Evolutionary conservation across 1,140 invertebrate species (phyloP), one percentile per base, ranked within the genome.

Genomic region (Trialeurodes vaporariorum): DNA sequence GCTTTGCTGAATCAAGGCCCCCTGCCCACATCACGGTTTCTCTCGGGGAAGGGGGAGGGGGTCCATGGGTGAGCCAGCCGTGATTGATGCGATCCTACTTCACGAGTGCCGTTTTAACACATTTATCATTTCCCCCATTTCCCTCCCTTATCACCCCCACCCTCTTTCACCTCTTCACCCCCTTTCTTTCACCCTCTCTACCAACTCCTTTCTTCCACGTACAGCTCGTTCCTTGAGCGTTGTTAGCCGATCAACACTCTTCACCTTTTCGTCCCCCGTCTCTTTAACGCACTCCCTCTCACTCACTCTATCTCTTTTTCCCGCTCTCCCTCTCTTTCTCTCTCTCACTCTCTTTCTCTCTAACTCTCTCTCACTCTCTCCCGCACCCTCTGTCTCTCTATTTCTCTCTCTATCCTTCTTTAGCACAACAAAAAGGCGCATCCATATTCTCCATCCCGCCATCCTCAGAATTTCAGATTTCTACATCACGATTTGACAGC

Each of bases 81-180:
- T 49, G 34, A 82, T 82, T 79, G 80, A 77, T 72, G 73, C 72
- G 72, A 71, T 69, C 73, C 72, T 75, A 81, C 80, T 81, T 81
- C 81, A 77, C 77, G 77, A 76, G 75, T 76, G 69, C 78, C 77
- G 75, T 80, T 81, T 81, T 81, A 79, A 81, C 80, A 81, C 80
- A 81, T 81, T 80, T 81, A 81, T 81, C 80, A 81, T 78, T 76
- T 49, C 34, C 34, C 34, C 34, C 34, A 17, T 49, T 49, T 17
- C 5, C 5, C 34, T 49, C 34, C 34, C 34, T 75, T 76, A 80
- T 75, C 78, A 77, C 77, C 73, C 72, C 26, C 12, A 34, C 13
- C 24, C 22, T n/a, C n/a, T 26, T 62, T 72, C 70, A 62, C 63
- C 71, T 71, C 71, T 72, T 64, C 67, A 69, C 71, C 68, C 67